Percentiles rank a stretch among this genome's conserved stretches.
Conservation (phyloP, 2,888 invertebrate genomes). For the Notocelia uddmanniana region DNA sequence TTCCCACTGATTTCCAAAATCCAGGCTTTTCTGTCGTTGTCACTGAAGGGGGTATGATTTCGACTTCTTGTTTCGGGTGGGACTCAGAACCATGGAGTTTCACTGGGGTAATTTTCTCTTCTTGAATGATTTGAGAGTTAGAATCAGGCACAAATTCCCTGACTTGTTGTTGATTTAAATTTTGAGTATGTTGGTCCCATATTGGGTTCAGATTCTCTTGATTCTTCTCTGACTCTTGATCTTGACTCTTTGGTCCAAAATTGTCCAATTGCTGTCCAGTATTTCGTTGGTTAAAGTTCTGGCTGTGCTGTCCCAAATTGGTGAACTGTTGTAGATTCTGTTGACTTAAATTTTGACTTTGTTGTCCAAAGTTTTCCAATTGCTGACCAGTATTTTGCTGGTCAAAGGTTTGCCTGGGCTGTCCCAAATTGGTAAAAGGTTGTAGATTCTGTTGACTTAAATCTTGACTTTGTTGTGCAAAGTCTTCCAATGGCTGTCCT, state of each 20-base stretch:
- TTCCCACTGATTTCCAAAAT: slow-evolving; percentile 85
- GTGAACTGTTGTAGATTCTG: background rate
- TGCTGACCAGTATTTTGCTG: background rate
- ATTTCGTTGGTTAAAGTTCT: slow-evolving; percentile 15
- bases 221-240: too few species aligned
- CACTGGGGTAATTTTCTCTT: slow-evolving; percentile 28
- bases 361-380: slow-evolving; percentile 6
- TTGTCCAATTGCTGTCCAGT: background rate
- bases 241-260: background rate
- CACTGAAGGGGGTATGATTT: slow-evolving; percentile 55
- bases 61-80: slow-evolving; percentile 46
- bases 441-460: slow-evolving; percentile 13
- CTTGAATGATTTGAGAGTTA: slow-evolving; percentile 32
- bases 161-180: slow-evolving; percentile 37
- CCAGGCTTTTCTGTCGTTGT: slow-evolving; percentile 72
- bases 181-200: background rate
- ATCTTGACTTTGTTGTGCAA: slow-evolving; percentile 39
- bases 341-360: background rate
- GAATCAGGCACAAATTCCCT: slow-evolving; percentile 25
- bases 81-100: slow-evolving; percentile 35
- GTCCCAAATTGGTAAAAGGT: background rate
- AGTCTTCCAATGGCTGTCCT: slow-evolving; percentile 51
- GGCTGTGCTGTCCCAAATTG: slow-evolving; percentile 9
- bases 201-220: background rate
- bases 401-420: background rate